Evolutionary conservation across 1,140 invertebrate species (phyloP).

Genomic region (Hyles euphorbiae): DNA sequence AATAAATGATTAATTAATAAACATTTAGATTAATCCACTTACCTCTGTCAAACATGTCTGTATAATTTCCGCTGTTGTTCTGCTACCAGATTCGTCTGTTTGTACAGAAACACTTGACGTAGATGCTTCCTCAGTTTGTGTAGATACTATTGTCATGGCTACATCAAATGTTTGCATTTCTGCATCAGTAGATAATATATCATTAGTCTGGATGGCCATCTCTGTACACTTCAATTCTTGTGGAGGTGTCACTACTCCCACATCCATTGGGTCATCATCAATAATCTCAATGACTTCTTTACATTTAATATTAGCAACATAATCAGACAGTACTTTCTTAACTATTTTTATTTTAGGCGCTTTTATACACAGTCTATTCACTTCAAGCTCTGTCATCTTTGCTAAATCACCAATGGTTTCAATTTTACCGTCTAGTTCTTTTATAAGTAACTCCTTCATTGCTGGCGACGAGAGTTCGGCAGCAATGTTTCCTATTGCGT

Average conservation of each 20-base stretch:
- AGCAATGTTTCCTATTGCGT: slow-evolving; percentile 58
- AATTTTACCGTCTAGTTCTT: slow-evolving; percentile 61
- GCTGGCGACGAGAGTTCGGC: slow-evolving; percentile 52
- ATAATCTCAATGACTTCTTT: too few species aligned
- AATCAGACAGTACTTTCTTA: slow-evolving; percentile 51
- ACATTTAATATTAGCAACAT: slow-evolving; percentile 25
- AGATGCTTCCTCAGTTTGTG: slow-evolving; percentile 37
- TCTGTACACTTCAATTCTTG: not conserved
- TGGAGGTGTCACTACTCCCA: too few species aligned
- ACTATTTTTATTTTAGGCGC: slow-evolving; percentile 61
- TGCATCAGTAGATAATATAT: slow-evolving; percentile 13
- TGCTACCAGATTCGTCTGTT: slow-evolving; percentile 44
- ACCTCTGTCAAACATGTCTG: slow-evolving; percentile 44
- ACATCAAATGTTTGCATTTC: slow-evolving; percentile 38
- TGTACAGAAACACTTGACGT: slow-evolving; percentile 29
- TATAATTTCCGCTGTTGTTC: slow-evolving; percentile 41
- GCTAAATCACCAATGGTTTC: slow-evolving; percentile 74
- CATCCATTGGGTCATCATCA: too few species aligned
- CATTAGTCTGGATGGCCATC: slow-evolving; percentile 33
- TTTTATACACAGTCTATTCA: slow-evolving; percentile 71
- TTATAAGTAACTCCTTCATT: slow-evolving; percentile 54
- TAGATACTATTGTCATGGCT: slow-evolving; percentile 5
- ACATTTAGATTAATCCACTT: slow-evolving; percentile 16
- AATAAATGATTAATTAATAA: not conserved
- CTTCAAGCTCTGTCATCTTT: slow-evolving; percentile 66